Evolutionary conservation across 2,888 invertebrate genomes (phyloP), one percentile per base, ranked within the genome.

Genomic region (Crematogaster levior): DNA sequence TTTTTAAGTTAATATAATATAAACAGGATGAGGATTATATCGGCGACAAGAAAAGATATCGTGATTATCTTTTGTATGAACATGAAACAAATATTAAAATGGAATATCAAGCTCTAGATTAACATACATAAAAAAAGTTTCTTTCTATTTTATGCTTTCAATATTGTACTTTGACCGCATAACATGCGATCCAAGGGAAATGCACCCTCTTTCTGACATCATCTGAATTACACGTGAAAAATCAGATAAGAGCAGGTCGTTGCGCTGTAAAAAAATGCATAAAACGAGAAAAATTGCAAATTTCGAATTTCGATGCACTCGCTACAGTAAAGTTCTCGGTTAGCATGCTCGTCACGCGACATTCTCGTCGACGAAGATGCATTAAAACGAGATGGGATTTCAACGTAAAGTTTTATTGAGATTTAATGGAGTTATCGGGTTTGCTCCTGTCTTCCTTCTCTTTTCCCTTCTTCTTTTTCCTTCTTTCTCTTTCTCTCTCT

Each of bases 381-480:
- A 81, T 84, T 84, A 83, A 83, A 72, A 24, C 18, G 12, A 24
- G 80, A 60, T 51, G 75, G 66, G 82, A 83, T 61, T 83, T 63
- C 56, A 30, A 66, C 74, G 70, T 51, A 65, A 65, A 74, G 63
- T 84, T 86, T 85, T 86, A 87, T 87, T 86, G 83, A 84, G 84
- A 87, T 86, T 88, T 88, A 88, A 88, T 88, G 85, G 87, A 88
- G 88, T 86, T 88, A 88, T 88, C 87, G 81, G 68, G 86, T 87
- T 86, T 79, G 61, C 61, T n/a, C 10, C 12, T 18, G 40, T 24
- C 12, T 21, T 18, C 34, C 21, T 56, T 15, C 21, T 5, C 7
- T 7, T 15, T 43, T 18, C 3, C 21, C 2, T 6, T 18, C 4
- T n/a, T 27, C 15, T 21, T 18, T 10, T 4, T 30, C 4, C 3